Evolutionary conservation across 2,113 vertebrate species (phyloP).

Genomic region (Catagonus wagneri): DNA sequence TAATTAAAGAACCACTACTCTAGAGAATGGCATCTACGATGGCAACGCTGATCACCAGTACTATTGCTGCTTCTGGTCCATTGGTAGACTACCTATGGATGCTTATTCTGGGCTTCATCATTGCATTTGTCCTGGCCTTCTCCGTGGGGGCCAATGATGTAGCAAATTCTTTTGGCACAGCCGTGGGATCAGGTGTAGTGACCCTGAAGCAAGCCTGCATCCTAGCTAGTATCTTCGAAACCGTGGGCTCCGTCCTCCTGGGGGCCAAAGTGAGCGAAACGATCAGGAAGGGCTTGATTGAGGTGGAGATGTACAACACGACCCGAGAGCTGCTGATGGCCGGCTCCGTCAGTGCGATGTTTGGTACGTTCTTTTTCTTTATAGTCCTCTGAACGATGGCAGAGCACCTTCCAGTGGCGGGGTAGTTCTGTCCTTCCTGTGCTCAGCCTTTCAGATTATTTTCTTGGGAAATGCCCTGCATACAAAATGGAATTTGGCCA

Average conservation of each 20-base stretch:
- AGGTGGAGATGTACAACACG: conserved; percentile 92
- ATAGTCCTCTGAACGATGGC: not conserved
- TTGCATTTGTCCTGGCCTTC: conserved; percentile 97
- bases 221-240: conserved; percentile 96
- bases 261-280: conserved; percentile 99
- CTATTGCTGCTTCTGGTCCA: not conserved
- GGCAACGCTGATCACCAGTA: conserved; percentile 80
- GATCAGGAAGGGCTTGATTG: conserved; percentile 96
- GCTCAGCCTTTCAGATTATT: not conserved
- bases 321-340: conserved; percentile 91
- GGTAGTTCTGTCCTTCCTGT: not conserved
- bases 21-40: conserved; percentile 74
- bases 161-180: conserved; percentile 98
- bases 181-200: conserved; percentile 97
- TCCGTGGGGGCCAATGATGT: conserved; percentile 99
- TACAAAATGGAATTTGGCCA: not conserved
- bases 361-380: conserved; percentile 89
- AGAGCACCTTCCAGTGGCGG: not conserved
- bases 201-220: conserved; percentile 96
- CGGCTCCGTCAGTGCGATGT: conserved; percentile 94
- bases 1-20: conserved; percentile 54
- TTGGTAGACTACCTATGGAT: conserved; percentile 91
- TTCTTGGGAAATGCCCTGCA: not conserved
- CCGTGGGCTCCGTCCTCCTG: conserved; percentile 94
- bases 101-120: conserved; percentile 94